These are phyloP conservation scores for Coremacera marginata DNA, from an alignment of 2,888 invertebrate species.

Conservation along the genomic window DNA sequence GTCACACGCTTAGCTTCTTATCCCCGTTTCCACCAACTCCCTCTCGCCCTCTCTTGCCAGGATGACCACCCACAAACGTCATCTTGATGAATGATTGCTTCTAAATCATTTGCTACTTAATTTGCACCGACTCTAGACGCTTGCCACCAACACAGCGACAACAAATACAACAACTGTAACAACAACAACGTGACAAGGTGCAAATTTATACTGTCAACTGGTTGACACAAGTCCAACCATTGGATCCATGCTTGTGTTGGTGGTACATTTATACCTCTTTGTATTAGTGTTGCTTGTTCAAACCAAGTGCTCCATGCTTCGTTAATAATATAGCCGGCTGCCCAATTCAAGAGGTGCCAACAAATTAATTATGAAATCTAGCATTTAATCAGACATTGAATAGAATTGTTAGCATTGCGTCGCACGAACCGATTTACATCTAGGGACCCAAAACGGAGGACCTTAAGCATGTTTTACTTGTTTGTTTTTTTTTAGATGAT, in stretches of 20 bases:
- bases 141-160: neutral
- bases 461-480: constrained; percentile 15
- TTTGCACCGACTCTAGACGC: constrained; percentile 11
- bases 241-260: neutral
- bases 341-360: constrained; percentile 31
- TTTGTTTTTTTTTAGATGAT: constrained; percentile 50
- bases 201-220: constrained; percentile 1
- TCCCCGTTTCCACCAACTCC: neutral
- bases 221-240: neutral
- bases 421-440: neutral
- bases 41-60: neutral
- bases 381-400: constrained; percentile 20
- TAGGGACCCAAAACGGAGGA: neutral
- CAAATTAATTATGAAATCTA: constrained; percentile 42
- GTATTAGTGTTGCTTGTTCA: neutral
- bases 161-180: neutral
- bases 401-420: too few relatives aligned
- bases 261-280: too few relatives aligned
- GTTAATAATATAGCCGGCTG: constrained; percentile 7
- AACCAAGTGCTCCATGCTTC: neutral
- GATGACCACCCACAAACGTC: neutral
- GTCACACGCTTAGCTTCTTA: neutral
- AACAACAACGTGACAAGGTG: constrained; percentile 22
- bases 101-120: constrained; percentile 43
- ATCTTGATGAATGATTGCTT: constrained; percentile 36